Evolutionary conservation across 2,797 vertebrate species (phyloP).

Genomic region (Poecilia picta): DNA sequence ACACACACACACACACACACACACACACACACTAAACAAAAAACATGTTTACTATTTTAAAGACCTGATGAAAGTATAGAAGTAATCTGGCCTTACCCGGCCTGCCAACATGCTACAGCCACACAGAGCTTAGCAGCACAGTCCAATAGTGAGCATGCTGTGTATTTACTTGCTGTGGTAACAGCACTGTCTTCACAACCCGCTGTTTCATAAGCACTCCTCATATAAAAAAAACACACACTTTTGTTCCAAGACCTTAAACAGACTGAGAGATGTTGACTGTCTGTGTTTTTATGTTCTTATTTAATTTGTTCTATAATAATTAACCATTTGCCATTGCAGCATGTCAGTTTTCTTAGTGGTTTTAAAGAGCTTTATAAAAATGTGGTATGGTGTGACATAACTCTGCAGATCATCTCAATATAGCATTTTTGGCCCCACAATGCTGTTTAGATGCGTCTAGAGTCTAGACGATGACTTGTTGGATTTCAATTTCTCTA

Average conservation of each 20-base stretch:
- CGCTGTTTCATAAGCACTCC: conserved; percentile 47
- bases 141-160: conserved; percentile 44
- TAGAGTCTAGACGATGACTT: conserved; percentile 18
- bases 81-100: conserved; percentile 48
- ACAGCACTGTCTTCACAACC: conserved; percentile 53
- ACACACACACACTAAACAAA: background rate
- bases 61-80: conserved; percentile 41
- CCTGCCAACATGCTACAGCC: conserved; percentile 42
- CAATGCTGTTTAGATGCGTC: conserved; percentile 11
- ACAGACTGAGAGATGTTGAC: background rate
- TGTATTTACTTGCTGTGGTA: conserved; percentile 75
- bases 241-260: background rate
- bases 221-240: conserved; percentile 22
- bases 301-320: background rate
- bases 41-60: conserved; percentile 13
- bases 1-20: too few relatives aligned
- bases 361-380: background rate
- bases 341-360: background rate
- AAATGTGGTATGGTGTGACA: background rate
- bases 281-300: background rate
- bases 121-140: conserved; percentile 36
- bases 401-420: conserved; percentile 3
- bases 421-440: conserved; percentile 4
- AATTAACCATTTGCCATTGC: background rate
- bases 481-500: conserved; percentile 63